Conservation (phyloP, 2,888 invertebrate species). For the Eucera pruinosa region DNA sequence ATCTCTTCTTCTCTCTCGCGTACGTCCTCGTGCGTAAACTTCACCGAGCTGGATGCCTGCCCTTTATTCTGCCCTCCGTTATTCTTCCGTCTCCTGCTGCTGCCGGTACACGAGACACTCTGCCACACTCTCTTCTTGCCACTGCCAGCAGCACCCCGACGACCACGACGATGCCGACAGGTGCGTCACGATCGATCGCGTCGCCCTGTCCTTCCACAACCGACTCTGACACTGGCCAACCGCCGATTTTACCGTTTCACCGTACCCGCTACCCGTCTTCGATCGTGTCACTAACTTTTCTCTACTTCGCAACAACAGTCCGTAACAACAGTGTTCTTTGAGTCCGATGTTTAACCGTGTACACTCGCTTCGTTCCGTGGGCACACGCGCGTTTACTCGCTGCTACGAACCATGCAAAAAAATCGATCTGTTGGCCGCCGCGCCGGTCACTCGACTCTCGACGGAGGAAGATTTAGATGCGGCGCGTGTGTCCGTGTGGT, state of each 20-base stretch:
- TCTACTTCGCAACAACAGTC: too few relatives aligned
- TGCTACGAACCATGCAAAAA: background rate
- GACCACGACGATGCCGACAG: slow-evolving; percentile 60
- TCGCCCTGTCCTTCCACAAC: slow-evolving; percentile 43
- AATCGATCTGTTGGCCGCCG: background rate
- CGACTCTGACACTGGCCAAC: background rate
- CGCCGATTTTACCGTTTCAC: background rate
- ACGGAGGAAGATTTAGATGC: too few relatives aligned
- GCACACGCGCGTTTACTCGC: slow-evolving; percentile 1
- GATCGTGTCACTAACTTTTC: too few relatives aligned
- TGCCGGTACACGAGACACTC: slow-evolving; percentile 49
- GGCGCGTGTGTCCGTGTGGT: slow-evolving; percentile 25
- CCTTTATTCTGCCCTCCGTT: slow-evolving; percentile 61
- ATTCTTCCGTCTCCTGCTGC: slow-evolving; percentile 60
- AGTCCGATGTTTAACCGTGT: too few relatives aligned
- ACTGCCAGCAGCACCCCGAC: slow-evolving; percentile 55
- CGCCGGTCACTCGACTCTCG: too few relatives aligned
- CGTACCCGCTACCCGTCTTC: background rate
- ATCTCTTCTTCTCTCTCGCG: background rate
- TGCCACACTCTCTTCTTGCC: slow-evolving; percentile 46
- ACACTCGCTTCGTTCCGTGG: too few relatives aligned
- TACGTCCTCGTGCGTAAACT: slow-evolving; percentile 39
- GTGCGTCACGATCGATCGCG: slow-evolving; percentile 66
- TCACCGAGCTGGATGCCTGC: slow-evolving; percentile 25
- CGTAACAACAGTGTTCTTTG: too few relatives aligned